phyloP scores from a whole-genome alignment of 1,140 invertebrate species.

The Arctopsyche grandis region DNA sequence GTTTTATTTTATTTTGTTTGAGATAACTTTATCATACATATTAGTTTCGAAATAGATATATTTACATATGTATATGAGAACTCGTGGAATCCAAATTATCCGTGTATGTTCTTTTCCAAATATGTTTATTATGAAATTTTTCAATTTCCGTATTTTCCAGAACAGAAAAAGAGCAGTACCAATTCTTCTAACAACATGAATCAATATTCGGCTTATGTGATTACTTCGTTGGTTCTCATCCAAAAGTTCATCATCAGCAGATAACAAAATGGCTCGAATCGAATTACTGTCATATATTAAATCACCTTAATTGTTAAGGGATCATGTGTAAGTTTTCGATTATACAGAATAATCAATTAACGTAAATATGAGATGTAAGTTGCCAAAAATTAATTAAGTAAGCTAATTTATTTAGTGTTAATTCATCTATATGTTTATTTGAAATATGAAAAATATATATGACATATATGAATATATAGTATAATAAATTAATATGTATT shows the following conservation, averaged over 20 bases:
- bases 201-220: constrained; percentile 15
- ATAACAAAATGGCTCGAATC: constrained; percentile 48
- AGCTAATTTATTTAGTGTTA: constrained; percentile 19
- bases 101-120: too few relatives aligned
- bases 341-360: neutral
- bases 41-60: too few relatives aligned
- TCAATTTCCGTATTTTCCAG: constrained; percentile 35
- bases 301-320: neutral
- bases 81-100: too few relatives aligned
- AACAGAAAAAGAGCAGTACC: constrained; percentile 40
- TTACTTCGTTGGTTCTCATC: constrained; percentile 30
- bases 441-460: neutral
- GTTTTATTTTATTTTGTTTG: too few relatives aligned
- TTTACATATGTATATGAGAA: too few relatives aligned
- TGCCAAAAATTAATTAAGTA: constrained; percentile 20
- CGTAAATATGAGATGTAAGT: neutral
- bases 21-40: too few relatives aligned
- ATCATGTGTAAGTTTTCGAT: neutral
- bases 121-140: neutral
- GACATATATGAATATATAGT: constrained; percentile 37
- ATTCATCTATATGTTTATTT: neutral
- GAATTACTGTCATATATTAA: neutral
- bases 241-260: constrained; percentile 47
- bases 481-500: constrained; percentile 29
- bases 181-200: constrained; percentile 15